Evolutionary conservation across 2,113 vertebrate genomes (phyloP).

Genomic region (Stomatorhinus ivindoensis): DNA sequence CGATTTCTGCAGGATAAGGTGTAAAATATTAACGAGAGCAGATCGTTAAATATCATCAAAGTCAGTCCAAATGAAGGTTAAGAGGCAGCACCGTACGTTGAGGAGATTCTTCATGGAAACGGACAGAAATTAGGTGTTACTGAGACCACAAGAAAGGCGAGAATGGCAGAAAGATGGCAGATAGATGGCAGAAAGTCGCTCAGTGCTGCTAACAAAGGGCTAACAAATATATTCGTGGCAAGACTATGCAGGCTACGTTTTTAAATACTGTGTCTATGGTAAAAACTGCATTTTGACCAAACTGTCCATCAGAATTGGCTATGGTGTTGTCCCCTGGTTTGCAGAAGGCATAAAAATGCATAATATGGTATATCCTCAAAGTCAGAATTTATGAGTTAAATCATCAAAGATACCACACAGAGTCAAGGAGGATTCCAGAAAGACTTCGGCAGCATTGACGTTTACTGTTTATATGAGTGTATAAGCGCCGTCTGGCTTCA

Average conservation of each 20-base stretch:
- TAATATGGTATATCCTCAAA: background rate
- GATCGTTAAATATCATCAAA: constrained; percentile 13
- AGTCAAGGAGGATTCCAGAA: background rate
- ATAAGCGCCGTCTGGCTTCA: background rate
- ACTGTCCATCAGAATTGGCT: background rate
- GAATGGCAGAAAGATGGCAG: background rate
- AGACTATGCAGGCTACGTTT: background rate
- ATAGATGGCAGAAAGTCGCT: background rate
- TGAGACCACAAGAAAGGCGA: background rate
- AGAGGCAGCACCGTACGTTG: background rate
- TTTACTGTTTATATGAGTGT: background rate
- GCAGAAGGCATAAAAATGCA: background rate
- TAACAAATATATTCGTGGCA: background rate
- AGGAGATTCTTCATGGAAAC: background rate
- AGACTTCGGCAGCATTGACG: background rate
- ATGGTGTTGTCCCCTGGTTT: background rate
- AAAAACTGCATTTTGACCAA: background rate
- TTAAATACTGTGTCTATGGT: background rate
- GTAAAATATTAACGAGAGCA: constrained; percentile 18
- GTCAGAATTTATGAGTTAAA: background rate
- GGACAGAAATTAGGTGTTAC: background rate
- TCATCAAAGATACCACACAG: background rate
- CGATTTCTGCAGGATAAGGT: background rate
- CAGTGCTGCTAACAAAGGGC: too few species aligned
- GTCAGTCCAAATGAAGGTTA: constrained; percentile 4